Conservation (phyloP, 2,113 vertebrate genomes). For the Micronycteris hirsuta region DNA sequence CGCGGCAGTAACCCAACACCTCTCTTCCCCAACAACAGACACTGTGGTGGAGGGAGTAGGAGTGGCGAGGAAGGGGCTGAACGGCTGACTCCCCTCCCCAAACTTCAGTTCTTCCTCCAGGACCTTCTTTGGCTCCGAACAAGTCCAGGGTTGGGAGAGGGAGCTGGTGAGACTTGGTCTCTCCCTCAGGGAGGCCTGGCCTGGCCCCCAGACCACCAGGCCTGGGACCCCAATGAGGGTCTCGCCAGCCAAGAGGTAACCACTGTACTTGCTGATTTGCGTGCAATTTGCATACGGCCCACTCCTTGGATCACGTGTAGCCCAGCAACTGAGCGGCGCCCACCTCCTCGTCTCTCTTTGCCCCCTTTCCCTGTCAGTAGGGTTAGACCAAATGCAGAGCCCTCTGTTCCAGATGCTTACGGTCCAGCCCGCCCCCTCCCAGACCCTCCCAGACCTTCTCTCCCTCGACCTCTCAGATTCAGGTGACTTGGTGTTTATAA, state of each 20-base stretch:
- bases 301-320: rapidly evolving
- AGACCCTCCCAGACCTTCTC: neutral
- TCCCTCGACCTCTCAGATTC: neutral
- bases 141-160: neutral
- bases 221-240: neutral
- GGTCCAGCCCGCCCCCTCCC: neutral
- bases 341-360: neutral
- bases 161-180: neutral
- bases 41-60: neutral
- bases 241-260: neutral
- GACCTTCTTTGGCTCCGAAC: neutral
- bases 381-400: neutral
- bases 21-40: neutral
- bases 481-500: conserved; percentile 52
- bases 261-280: neutral
- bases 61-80: neutral
- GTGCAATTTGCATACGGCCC: conserved; percentile 18
- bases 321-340: too few species aligned
- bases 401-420: neutral
- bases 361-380: neutral
- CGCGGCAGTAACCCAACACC: conserved; percentile 41
- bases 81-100: neutral
- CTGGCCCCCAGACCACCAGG: neutral
- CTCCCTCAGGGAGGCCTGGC: neutral
- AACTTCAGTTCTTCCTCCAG: neutral